Evolutionary conservation across 2,888 invertebrate genomes (phyloP).

Genomic region (Periphyllus acericola): DNA sequence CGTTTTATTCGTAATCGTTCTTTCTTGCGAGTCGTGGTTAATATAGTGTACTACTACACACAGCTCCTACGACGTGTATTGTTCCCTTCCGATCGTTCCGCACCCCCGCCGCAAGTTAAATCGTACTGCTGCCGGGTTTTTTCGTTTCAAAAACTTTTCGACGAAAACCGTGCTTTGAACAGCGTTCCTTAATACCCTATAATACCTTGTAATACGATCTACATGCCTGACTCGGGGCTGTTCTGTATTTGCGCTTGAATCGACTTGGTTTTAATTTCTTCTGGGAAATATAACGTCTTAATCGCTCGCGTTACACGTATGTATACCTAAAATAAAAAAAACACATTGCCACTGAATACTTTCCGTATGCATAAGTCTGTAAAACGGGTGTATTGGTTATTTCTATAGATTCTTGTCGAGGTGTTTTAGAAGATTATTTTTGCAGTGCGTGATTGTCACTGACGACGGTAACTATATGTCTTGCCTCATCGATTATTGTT

Average conservation of each 20-base stretch:
- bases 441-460: constrained; percentile 12
- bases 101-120: not conserved
- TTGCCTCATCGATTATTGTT: too few relatives aligned
- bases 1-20: not conserved
- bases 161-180: not conserved
- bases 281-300: too few relatives aligned
- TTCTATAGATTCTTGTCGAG: constrained; percentile 37
- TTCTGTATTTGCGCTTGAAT: not conserved
- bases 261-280: not conserved
- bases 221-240: not conserved
- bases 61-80: not conserved
- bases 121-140: not conserved
- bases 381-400: not conserved
- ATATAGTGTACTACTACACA: too few relatives aligned
- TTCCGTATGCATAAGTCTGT: constrained; percentile 5
- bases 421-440: constrained; percentile 21
- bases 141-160: not conserved
- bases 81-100: not conserved
- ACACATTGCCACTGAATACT: constrained; percentile 64
- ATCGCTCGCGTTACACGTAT: not conserved
- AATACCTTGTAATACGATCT: too few relatives aligned
- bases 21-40: not conserved
- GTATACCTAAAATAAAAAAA: not conserved
- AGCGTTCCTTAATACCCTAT: too few relatives aligned
- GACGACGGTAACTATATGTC: too few relatives aligned